Percentiles rank a stretch among this genome's conserved stretches.
These are phyloP conservation scores for Caenorhabditis wallacei DNA, from an alignment of 2,888 invertebrate species.

Conservation along the genomic window DNA sequence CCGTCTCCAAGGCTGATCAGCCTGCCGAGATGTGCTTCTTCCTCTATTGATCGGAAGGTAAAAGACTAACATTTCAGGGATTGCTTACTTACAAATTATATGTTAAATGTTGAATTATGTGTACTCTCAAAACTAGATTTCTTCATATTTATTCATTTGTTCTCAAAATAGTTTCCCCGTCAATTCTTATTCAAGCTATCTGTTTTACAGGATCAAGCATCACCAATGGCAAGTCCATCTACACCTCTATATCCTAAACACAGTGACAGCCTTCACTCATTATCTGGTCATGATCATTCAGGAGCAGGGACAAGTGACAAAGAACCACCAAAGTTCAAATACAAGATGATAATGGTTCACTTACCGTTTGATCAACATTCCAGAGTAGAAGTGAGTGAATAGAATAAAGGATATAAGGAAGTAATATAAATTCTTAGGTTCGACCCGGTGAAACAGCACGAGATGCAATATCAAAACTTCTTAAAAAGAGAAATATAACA, in stretches of 20 bases:
- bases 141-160: background rate
- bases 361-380: conserved; percentile 83
- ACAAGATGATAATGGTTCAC: conserved; percentile 79
- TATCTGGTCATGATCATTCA: conserved; percentile 40
- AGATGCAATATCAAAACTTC: conserved; percentile 70
- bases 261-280: conserved; percentile 65
- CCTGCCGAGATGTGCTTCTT: conserved; percentile 57
- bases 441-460: conserved; percentile 70
- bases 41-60: conserved; percentile 63
- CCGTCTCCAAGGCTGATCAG: conserved; percentile 45
- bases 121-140: background rate
- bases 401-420: background rate
- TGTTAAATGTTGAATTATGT: conserved; percentile 9
- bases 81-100: background rate
- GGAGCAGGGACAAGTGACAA: conserved; percentile 33
- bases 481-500: conserved; percentile 70
- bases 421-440: conserved; percentile 27
- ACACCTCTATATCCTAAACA: conserved; percentile 63
- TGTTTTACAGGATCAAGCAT: conserved; percentile 53
- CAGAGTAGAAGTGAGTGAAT: conserved; percentile 74
- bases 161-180: background rate
- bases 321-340: conserved; percentile 52
- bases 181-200: background rate
- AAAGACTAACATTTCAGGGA: conserved; percentile 5
- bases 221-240: conserved; percentile 62